A percentile compares a stretch with the other conserved stretches of the same genome.
Conservation (phyloP, 1,140 invertebrate species). For the Calosoma granatense region DNA sequence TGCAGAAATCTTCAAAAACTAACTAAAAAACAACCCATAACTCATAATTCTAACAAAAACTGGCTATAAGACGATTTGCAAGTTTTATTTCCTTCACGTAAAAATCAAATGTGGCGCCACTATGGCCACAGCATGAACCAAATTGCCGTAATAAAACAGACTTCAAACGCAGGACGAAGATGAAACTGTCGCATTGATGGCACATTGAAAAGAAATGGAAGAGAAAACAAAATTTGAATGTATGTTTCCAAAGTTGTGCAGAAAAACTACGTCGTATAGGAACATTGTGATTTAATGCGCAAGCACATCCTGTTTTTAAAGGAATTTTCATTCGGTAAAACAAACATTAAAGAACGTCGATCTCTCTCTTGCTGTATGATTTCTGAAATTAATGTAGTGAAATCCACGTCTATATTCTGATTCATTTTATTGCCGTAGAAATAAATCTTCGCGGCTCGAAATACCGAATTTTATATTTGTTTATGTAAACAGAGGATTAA, state of each 20-base stretch:
- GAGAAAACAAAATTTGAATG: not conserved
- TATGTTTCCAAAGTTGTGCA: not conserved
- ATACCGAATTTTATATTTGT: conserved; percentile 2
- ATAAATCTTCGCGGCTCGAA: not conserved
- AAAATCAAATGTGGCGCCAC: conserved; percentile 1
- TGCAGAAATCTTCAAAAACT: too few species aligned
- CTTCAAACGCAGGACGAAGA: not conserved
- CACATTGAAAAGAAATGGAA: not conserved
- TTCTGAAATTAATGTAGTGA: not conserved
- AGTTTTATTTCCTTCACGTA: conserved; percentile 2
- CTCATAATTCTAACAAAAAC: not conserved
- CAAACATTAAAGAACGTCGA: not conserved
- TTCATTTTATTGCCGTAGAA: not conserved
- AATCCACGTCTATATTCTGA: not conserved
- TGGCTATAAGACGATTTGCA: not conserved
- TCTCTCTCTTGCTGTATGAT: not conserved
- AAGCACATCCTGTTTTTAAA: conserved; percentile 3
- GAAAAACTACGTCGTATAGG: not conserved
- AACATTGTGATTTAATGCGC: not conserved
- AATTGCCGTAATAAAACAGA: conserved; percentile 1
- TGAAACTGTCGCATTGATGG: not conserved
- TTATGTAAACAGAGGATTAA: not conserved
- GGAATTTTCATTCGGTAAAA: not conserved
- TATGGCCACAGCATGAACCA: not conserved
- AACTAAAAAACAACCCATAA: too few species aligned